Conservation (phyloP, 2,888 invertebrate species). For the Dasysyrphus albostriatus region DNA sequence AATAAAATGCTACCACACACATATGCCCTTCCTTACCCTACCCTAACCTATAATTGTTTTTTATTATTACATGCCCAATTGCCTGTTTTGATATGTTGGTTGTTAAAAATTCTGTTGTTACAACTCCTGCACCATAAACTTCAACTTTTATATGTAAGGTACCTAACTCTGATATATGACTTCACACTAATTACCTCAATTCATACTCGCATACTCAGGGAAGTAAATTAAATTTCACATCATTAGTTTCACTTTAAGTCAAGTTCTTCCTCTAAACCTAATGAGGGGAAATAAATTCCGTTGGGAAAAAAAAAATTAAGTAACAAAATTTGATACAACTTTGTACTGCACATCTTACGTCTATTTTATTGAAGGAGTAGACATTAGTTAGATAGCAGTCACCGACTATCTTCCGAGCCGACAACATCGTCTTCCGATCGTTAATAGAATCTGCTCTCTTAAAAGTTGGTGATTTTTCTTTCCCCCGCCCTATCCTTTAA, state of each 20-base stretch:
- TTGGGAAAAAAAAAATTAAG: slow-evolving; percentile 37
- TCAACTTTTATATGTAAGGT: too few species aligned
- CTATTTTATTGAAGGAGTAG: slow-evolving; percentile 18
- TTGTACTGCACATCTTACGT: not conserved
- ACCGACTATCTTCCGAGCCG: too few species aligned
- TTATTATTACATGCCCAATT: too few species aligned
- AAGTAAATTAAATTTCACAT: slow-evolving; percentile 57
- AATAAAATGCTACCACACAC: too few species aligned
- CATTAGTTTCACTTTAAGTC: slow-evolving; percentile 57
- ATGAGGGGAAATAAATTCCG: slow-evolving; percentile 11
- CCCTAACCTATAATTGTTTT: too few species aligned
- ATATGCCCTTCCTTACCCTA: too few species aligned
- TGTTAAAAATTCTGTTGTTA: not conserved
- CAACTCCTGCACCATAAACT: not conserved
- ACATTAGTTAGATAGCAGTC: not conserved
- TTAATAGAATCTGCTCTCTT: too few species aligned
- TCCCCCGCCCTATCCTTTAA: too few species aligned
- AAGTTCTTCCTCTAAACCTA: slow-evolving; percentile 29
- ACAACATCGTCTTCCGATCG: too few species aligned
- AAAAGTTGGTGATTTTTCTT: too few species aligned
- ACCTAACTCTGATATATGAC: not conserved
- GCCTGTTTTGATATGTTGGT: not conserved
- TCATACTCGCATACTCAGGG: slow-evolving; percentile 22
- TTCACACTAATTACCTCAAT: slow-evolving; percentile 41
- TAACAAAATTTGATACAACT: slow-evolving; percentile 31